Evolutionary conservation across 2,888 invertebrate species (phyloP), one percentile per base, ranked within the genome.

Genomic region (Myopa testacea): DNA sequence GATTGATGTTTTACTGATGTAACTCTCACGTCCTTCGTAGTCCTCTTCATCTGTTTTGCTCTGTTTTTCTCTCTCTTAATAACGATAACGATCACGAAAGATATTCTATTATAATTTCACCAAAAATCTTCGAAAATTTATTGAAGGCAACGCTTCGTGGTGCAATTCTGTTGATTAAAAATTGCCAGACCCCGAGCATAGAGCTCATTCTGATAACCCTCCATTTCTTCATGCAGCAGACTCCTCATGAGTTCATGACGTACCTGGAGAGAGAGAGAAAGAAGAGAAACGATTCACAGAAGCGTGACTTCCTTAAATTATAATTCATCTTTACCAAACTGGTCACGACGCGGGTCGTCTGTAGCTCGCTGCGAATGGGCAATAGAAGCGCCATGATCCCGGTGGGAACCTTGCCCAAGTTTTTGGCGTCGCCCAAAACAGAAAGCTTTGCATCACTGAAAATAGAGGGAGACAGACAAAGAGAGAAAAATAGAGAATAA

Each of bases 321-420:
- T 50, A 50, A 50, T 10, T 10, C 50, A 14, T 8, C 14, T 50
- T 58, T 58, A 68, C 67, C 67, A 68, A n/a, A n/a, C 38, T 16
- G 3, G 52, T 50, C 34, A 70, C 52, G 5, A 12, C 12, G 8
- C 34, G 70, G 10, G 70, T 19, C 19, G 70, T 70, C 50, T 40
- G 38, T 12, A 73, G 19, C n/a, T 73, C 73, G 26, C 62, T 26
- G 19, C 73, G 73, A n/a, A 73, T 73, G 6, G 73, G 73, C 7
- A 73, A 4, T 10, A 73, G 45, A 14, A 73, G 45, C 1, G 62
- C 73, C 62, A 73, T 45, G 60, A 62, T 73, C 14, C 73, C 73
- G 4, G 73, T 73, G 19, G 73, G 62, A 6, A 34, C 62, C 37
- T 34, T 38, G 7, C 73, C 73, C 62, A 73, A 10, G 34, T 16